These are phyloP conservation scores for Drosophila carrolli DNA, from an alignment of 1,140 invertebrate genomes.

Conservation along the genomic window DNA sequence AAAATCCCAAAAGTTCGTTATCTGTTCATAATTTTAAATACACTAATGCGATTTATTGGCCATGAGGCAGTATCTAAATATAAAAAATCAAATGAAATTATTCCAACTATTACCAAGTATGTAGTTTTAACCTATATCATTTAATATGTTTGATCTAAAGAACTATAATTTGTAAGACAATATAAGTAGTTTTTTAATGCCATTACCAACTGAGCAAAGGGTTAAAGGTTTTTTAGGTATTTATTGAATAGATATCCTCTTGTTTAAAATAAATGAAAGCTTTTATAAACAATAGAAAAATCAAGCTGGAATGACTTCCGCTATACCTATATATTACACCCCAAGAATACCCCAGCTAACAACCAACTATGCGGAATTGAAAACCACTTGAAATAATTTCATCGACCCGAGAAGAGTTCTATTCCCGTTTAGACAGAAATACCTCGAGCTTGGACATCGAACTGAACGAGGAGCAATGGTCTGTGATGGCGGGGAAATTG, in stretches of 20 bases:
- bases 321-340: slow-evolving; percentile 6
- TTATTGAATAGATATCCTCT: neutral
- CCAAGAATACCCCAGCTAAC: slow-evolving; percentile 7
- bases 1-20: neutral
- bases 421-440: slow-evolving; percentile 46
- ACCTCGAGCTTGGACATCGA: slow-evolving; percentile 17
- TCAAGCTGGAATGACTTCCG: slow-evolving; percentile 17
- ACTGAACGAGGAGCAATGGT: slow-evolving; percentile 3
- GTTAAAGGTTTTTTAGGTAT: neutral
- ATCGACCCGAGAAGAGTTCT: slow-evolving; percentile 37
- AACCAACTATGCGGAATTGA: slow-evolving; percentile 66
- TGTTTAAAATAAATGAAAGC: neutral
- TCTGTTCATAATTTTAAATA: no score
- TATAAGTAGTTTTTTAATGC: no score
- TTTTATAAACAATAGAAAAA: neutral
- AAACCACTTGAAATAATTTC: slow-evolving; percentile 54
- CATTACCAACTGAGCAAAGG: no score
- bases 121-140: no score
- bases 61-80: no score
- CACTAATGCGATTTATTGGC: no score
- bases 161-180: no score
- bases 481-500: slow-evolving; percentile 5
- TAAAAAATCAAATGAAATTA: no score
- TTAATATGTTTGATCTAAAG: no score
- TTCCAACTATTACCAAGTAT: no score